These are phyloP conservation scores for Tenthredo notha DNA, from an alignment of 2,888 invertebrate genomes.

Conservation along the genomic window DNA sequence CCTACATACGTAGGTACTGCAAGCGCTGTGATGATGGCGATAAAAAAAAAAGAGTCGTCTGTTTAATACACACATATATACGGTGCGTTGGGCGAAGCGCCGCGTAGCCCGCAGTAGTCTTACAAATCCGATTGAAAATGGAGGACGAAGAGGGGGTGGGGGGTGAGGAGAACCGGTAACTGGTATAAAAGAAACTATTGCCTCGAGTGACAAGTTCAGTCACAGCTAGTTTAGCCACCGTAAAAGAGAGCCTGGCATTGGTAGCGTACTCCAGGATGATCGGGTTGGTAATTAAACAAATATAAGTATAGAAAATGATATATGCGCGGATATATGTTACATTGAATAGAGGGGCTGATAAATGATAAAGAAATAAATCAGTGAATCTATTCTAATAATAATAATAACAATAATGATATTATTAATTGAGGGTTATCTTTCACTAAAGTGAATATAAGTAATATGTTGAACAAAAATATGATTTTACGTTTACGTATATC, in stretches of 20 bases:
- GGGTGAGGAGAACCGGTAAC: neutral
- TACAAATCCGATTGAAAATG: neutral
- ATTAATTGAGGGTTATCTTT: neutral
- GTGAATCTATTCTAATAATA: neutral
- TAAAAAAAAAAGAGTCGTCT: neutral
- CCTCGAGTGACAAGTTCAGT: slow-evolving; percentile 69
- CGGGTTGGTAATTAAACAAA: slow-evolving; percentile 62
- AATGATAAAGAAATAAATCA: neutral
- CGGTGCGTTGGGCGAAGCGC: neutral
- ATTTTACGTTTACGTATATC: neutral
- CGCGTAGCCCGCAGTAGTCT: neutral
- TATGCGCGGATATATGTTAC: neutral
- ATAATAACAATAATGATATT: neutral
- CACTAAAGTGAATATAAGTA: neutral
- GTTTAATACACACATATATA: neutral
- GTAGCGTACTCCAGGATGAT: slow-evolving; percentile 62
- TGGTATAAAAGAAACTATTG: slow-evolving; percentile 64
- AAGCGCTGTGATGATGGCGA: neutral
- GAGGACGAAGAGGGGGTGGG: neutral
- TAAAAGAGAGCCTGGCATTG: neutral
- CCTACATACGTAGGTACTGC: neutral
- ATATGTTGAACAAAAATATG: neutral
- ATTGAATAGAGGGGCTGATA: neutral
- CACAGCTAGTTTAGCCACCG: slow-evolving; percentile 63
- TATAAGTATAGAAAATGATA: neutral